phyloP scores from a whole-genome alignment of 2,113 vertebrate species.

The Castor canadensis region DNA sequence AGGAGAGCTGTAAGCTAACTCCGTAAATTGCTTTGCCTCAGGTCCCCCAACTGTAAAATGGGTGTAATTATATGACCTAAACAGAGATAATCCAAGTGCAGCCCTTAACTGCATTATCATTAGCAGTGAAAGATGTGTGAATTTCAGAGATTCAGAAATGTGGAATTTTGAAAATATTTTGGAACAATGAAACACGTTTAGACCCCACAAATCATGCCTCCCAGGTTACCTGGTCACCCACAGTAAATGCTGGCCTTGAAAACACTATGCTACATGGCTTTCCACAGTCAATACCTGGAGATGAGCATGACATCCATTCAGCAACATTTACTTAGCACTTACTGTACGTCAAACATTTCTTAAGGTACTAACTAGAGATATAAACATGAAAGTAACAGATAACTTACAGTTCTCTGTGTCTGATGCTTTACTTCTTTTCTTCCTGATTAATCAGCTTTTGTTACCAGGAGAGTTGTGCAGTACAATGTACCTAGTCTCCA shows the following conservation, averaged over 20 bases:
- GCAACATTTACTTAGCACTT: slow-evolving; percentile 40
- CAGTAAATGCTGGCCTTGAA: not conserved
- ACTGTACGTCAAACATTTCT: slow-evolving; percentile 22
- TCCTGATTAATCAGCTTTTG: not conserved
- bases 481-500: not conserved
- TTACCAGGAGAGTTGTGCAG: not conserved
- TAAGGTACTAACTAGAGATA: slow-evolving; percentile 21
- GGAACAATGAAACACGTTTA: not conserved
- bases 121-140: not conserved
- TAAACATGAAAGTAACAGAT: slow-evolving; percentile 43
- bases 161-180: not conserved
- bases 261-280: not conserved
- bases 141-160: not conserved
- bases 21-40: not conserved
- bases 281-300: not conserved
- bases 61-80: not conserved
- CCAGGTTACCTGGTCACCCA: not conserved
- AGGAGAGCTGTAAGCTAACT: not conserved
- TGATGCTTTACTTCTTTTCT: slow-evolving; percentile 20
- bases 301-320: not conserved
- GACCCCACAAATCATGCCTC: not conserved
- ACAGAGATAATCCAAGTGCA: not conserved
- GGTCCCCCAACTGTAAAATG: not conserved
- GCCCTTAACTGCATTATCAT: not conserved
- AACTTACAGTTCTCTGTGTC: slow-evolving; percentile 20